A percentile compares a stretch with the other conserved stretches of the same genome.
Conservation (phyloP, 2,797 vertebrate species). For the Oreochromis grahami region DNA sequence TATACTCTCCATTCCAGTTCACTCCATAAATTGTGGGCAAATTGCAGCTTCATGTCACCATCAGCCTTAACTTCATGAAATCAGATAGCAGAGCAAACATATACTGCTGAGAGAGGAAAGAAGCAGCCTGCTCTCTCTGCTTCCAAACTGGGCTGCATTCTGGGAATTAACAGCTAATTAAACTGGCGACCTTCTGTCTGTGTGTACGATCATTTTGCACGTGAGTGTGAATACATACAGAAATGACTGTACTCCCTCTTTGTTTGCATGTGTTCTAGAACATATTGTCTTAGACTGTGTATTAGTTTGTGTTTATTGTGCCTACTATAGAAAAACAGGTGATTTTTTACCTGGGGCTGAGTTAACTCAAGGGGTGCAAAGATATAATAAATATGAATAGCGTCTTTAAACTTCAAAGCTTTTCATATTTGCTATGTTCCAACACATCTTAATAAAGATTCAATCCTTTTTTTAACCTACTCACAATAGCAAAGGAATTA, state of each 20-base stretch:
- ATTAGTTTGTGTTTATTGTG: neutral
- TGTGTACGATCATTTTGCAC: neutral
- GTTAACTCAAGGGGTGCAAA: neutral
- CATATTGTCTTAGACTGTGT: neutral
- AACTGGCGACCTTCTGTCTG: constrained; percentile 25
- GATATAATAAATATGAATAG: neutral
- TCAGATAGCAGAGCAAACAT: neutral
- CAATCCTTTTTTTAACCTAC: neutral
- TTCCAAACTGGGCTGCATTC: neutral
- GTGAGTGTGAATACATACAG: neutral
- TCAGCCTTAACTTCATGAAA: neutral
- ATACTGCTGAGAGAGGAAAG: neutral
- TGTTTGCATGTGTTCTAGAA: neutral
- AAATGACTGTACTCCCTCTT: neutral
- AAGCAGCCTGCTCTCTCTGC: neutral
- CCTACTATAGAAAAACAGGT: neutral
- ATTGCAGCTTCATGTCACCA: neutral
- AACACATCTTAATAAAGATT: neutral
- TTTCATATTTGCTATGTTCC: neutral
- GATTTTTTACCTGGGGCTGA: neutral
- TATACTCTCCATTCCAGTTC: neutral
- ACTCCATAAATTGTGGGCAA: neutral
- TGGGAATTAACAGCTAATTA: constrained; percentile 25
- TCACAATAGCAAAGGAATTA: neutral
- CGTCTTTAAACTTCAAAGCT: neutral